A percentile compares a stretch with the other conserved stretches of the same genome.
Evolutionary conservation across 2,888 invertebrate genomes (phyloP).

Genomic region (Macaria liturata): DNA sequence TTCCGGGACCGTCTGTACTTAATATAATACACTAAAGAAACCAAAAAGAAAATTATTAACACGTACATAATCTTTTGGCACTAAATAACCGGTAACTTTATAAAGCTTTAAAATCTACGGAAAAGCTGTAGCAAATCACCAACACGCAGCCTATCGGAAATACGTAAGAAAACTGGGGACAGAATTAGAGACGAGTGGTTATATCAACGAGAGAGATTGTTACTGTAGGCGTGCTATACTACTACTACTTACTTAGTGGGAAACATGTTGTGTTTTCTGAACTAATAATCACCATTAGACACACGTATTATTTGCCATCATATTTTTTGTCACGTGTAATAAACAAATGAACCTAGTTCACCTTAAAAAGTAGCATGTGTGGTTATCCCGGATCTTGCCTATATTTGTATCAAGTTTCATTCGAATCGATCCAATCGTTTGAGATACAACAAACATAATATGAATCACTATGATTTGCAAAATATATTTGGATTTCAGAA

Average conservation of each 20-base stretch:
- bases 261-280: conserved; percentile 1
- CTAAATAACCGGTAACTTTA: too few relatives aligned
- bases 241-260: neutral
- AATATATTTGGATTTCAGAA: too few relatives aligned
- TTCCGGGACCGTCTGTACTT: conserved; percentile 54
- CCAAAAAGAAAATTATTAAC: conserved; percentile 43
- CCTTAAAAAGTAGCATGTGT: too few relatives aligned
- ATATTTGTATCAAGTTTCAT: too few relatives aligned
- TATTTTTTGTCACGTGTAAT: neutral
- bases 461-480: too few relatives aligned
- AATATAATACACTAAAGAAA: conserved; percentile 51
- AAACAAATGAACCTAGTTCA: neutral
- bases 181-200: conserved; percentile 4
- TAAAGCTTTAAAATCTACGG: too few relatives aligned
- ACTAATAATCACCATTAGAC: conserved; percentile 4
- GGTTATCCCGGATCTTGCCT: too few relatives aligned
- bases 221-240: neutral
- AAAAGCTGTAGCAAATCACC: neutral
- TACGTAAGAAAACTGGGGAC: conserved; percentile 3
- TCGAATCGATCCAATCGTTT: too few relatives aligned
- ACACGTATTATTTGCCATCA: too few relatives aligned
- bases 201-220: conserved; percentile 1
- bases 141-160: conserved; percentile 10
- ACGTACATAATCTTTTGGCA: conserved; percentile 47
- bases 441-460: too few relatives aligned